A percentile compares a stretch with the other conserved stretches of the same genome.
phyloP scores from a whole-genome alignment of 2,113 vertebrate genomes.

The Nycticebus coucang region DNA sequence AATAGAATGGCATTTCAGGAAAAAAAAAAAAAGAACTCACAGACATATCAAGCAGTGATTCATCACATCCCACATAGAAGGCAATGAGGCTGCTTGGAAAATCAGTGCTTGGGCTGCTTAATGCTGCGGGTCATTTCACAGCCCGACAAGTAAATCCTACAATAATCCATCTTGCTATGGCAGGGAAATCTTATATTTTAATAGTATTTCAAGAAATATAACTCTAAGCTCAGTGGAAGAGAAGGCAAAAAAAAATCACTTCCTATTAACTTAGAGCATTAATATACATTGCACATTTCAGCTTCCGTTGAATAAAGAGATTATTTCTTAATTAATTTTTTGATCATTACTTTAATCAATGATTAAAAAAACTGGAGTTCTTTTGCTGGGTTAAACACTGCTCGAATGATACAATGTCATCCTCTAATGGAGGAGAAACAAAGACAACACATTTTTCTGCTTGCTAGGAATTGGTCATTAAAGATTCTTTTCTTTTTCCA shows the following conservation, averaged over 20 bases:
- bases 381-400: background rate
- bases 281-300: background rate
- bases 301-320: background rate
- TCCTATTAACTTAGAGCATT: background rate
- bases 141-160: constrained; percentile 55
- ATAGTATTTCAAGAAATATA: constrained; percentile 29
- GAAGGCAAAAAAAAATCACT: background rate
- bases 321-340: constrained; percentile 25
- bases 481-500: background rate
- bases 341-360: constrained; percentile 9
- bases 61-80: constrained; percentile 51
- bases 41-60: background rate
- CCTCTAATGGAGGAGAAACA: background rate
- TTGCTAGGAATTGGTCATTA: background rate
- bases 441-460: background rate
- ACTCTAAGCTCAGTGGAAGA: background rate
- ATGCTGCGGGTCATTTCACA: constrained; percentile 71
- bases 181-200: constrained; percentile 54
- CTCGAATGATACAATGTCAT: background rate
- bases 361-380: background rate
- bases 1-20: constrained; percentile 7
- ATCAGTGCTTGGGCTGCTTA: background rate
- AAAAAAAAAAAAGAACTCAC: background rate
- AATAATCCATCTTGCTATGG: constrained; percentile 67
- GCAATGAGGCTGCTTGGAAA: constrained; percentile 57